Evolutionary conservation across 1,140 invertebrate species (phyloP), one percentile per base, ranked within the genome.

Genomic region (Calliphora vicina): DNA sequence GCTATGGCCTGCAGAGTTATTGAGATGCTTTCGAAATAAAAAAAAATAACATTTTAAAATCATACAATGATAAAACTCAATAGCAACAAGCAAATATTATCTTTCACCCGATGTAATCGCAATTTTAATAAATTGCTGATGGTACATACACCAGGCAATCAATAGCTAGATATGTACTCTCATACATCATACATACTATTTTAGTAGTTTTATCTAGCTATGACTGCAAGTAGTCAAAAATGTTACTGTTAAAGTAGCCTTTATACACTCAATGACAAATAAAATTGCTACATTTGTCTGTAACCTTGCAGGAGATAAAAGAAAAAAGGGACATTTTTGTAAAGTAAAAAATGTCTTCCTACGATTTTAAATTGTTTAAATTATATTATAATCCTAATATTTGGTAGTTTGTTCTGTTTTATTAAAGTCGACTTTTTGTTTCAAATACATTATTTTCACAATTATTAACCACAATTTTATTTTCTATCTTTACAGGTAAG

Each of bases 121-220:
- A 45, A 78, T 78, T 78, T 78, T 78, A 43, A 78, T 78, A 78
- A 78, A 78, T 78, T 78, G 74, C 35, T 45, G 74, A 78, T 78
- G 35, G 35, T 23, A 78, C 74, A 42, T 76, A 12, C 42, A 23
- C 42, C 42, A 43, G 42, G 45, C 12, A 8, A 50, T 8, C 12
- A 50, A 13, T 50, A 50, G 45, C 35, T 50, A 10, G 8, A 50
- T 12, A 50, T 57, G 43, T 80, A n/a, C n/a, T 50, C 1, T 1
- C 57, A 67, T 23, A 10, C 17, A 35, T 35, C 35, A 35, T 35
- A 35, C 35, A 35, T 35, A 35, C 35, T 35, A 35, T 35, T 5
- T 2, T 2, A 35, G 10, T 35, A 35, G 45, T 50, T 50, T 3
- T 50, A 50, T 50, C 4, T 50, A 50, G 45, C 2, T 17, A n/a